These are phyloP conservation scores for Mystacides longicornis DNA, from an alignment of 2,888 invertebrate genomes.

Conservation along the genomic window DNA sequence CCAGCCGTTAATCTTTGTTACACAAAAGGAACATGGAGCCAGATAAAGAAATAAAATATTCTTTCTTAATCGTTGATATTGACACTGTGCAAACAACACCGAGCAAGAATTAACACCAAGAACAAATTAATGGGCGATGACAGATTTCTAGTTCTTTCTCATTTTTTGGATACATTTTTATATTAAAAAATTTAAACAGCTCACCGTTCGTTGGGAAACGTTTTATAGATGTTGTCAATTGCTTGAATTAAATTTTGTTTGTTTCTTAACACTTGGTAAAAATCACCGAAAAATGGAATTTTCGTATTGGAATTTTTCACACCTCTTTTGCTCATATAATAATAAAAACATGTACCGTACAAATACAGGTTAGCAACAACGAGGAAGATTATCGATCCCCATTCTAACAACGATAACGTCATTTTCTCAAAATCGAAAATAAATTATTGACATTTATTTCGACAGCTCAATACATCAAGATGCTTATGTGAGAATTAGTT, in stretches of 20 bases:
- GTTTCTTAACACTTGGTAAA: conserved; percentile 27
- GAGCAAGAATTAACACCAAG: no score
- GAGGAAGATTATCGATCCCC: background rate
- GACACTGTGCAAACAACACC: no score
- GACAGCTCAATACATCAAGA: no score
- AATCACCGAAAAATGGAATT: conserved; percentile 32
- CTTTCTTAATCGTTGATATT: no score
- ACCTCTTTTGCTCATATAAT: conserved; percentile 29
- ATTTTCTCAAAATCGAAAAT: background rate
- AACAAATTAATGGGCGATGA: no score
- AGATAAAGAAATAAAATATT: no score
- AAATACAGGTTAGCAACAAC: background rate
- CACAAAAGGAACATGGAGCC: no score
- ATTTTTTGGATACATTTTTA: background rate
- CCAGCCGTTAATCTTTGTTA: no score
- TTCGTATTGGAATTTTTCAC: conserved; percentile 29
- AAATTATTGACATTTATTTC: no score
- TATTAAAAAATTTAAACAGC: background rate
- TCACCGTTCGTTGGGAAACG: conserved; percentile 33
- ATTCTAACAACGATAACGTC: background rate
- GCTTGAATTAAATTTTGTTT: conserved; percentile 28
- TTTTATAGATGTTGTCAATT: conserved; percentile 28
- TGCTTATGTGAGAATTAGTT: no score
- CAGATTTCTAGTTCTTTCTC: no score
- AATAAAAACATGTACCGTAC: conserved; percentile 4